Conservation (phyloP, 2,797 vertebrate species). For the Nasua narica region DNA sequence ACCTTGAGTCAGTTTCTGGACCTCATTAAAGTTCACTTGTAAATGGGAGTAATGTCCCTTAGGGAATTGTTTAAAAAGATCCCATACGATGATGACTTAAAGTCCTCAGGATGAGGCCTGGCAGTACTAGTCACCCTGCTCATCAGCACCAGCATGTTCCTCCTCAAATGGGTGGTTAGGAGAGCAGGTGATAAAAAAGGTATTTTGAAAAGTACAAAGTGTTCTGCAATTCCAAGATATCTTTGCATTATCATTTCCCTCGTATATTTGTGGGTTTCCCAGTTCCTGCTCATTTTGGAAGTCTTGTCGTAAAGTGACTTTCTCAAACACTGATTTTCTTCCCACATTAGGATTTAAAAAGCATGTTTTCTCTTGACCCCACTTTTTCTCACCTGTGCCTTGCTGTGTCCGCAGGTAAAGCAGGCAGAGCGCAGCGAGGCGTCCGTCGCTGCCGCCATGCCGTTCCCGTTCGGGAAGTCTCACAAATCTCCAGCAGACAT, state of each 20-base stretch:
- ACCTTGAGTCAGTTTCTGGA: not conserved
- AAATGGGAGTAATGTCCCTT: not conserved
- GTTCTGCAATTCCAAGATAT: not conserved
- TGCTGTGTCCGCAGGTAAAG: conserved; percentile 83
- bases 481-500: conserved; percentile 99
- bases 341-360: not conserved
- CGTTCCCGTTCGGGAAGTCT: conserved; percentile 98
- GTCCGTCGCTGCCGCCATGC: conserved; percentile 90
- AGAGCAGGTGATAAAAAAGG: not conserved
- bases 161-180: not conserved
- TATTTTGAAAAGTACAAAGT: not conserved
- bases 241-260: not conserved
- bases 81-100: not conserved
- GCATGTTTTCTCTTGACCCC: not conserved
- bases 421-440: conserved; percentile 79
- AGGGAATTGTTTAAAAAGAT: not conserved
- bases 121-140: not conserved
- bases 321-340: not conserved
- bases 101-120: not conserved
- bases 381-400: not conserved
- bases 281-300: not conserved
- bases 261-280: not conserved
- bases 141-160: not conserved
- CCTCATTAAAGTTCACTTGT: not conserved
- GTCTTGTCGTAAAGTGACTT: not conserved